Evolutionary conservation across 2,888 invertebrate species (phyloP).

Genomic region (Oxycera nigricornis): DNA sequence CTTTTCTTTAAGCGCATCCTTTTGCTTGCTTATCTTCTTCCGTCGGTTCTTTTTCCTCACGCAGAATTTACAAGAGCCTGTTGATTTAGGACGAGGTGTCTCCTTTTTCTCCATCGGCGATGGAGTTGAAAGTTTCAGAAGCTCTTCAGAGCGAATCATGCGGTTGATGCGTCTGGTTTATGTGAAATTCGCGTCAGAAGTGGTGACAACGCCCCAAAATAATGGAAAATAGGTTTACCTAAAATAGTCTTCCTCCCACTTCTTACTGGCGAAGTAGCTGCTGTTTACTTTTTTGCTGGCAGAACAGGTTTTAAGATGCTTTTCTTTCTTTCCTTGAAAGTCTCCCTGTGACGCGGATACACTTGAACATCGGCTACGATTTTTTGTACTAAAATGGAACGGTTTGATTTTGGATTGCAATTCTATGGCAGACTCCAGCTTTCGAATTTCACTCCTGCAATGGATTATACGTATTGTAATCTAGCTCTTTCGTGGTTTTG

Average conservation of each 20-base stretch:
- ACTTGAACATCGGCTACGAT: constrained; percentile 48
- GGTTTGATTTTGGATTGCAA: constrained; percentile 71
- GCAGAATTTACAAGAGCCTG: constrained; percentile 50
- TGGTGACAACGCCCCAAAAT: neutral
- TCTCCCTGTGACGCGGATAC: constrained; percentile 57
- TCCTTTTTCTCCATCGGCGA: constrained; percentile 71
- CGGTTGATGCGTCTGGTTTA: constrained; percentile 67
- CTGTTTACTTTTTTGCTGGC: constrained; percentile 75
- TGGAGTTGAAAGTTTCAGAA: constrained; percentile 70
- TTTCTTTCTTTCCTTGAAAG: constrained; percentile 54
- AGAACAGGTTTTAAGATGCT: constrained; percentile 72
- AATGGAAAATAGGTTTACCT: constrained; percentile 64
- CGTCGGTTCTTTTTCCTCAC: constrained; percentile 28
- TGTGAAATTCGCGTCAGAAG: neutral
- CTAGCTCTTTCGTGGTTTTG: neutral
- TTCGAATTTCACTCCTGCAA: constrained; percentile 66
- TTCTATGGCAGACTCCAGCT: constrained; percentile 69
- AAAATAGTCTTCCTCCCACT: constrained; percentile 76
- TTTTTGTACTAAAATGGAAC: constrained; percentile 68
- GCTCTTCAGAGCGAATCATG: constrained; percentile 73
- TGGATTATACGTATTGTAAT: neutral
- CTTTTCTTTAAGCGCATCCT: constrained; percentile 16
- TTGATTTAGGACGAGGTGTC: constrained; percentile 52
- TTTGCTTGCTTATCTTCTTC: neutral
- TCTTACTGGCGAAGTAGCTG: constrained; percentile 73